Base-by-base conservation (phyloP, 2,888 invertebrate genomes). In the Auanema sp. region DNA sequence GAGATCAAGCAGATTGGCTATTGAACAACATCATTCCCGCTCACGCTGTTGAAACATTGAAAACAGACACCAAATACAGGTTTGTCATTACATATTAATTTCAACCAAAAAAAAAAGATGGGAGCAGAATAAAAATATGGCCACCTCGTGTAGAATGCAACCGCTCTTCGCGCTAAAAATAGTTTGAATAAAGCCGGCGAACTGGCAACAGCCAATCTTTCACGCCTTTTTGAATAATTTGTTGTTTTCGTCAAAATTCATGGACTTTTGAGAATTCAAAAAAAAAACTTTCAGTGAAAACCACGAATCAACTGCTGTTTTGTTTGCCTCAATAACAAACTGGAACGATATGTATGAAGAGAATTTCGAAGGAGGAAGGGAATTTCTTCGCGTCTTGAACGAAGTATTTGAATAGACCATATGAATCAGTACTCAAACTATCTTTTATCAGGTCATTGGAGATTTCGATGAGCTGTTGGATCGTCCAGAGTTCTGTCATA, bases 271-370 rank as follows among this genome's bases (percentile, higher is more conserved):
- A 33, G 33, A 33, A 33, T 33, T 33, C 33, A 8, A 33, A 33
- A 33, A 33, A 33, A 33, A 33, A 33, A 33, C 33, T 33, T 64
- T 44, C 50, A 57, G 64, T 60, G 71, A 74, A 44, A 74, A 74
- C 52, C 74, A 74, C 44, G 65, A 66, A 54, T 68, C 69, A 6
- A 65, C 67, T 21, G 74, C 71, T 0, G 93, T 97, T 16, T 91
- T 97, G 79, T 97, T 97, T 84, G 96, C 95, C 8, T 92, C 92
- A 79, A 93, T 97, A 76, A 91, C 93, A 0, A 97, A 97, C 85
- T 97, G 96, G 84, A 93, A 93, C 82, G 95, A 96, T 85, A 91
- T 97, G 89, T 97, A 97, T 84, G 96, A 97, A 84, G 96, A 97
- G 84, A 92, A 92, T 55, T 97, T 92, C 85, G 88, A 92, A 76